phyloP scores from a whole-genome alignment of 2,113 vertebrate species.

The Ariopsis seemanni region DNA sequence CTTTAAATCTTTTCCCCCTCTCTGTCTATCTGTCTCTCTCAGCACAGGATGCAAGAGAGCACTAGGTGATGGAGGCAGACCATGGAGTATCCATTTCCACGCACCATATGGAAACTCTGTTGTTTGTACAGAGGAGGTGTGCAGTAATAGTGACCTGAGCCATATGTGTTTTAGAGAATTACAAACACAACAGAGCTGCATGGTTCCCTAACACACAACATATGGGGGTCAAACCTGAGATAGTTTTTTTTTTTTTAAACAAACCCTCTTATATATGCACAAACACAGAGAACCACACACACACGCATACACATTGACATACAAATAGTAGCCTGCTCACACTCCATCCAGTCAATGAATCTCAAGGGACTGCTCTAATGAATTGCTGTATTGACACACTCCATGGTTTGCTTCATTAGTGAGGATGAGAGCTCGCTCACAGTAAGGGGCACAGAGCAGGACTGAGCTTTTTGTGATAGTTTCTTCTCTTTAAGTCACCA shows the following conservation, averaged over 20 bases:
- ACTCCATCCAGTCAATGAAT: conserved; percentile 67
- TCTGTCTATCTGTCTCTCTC: background rate
- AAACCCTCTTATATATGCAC: conserved; percentile 47
- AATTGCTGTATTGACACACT: conserved; percentile 85
- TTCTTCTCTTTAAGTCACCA: conserved; percentile 29
- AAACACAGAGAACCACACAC: background rate
- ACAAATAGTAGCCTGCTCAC: conserved; percentile 20
- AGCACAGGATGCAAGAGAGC: conserved; percentile 58
- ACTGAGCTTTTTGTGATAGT: conserved; percentile 8
- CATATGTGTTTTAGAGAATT: conserved; percentile 83
- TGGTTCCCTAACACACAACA: conserved; percentile 83
- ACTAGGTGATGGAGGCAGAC: conserved; percentile 75
- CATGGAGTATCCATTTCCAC: conserved; percentile 80
- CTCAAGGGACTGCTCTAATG: conserved; percentile 84
- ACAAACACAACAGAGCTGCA: conserved; percentile 76
- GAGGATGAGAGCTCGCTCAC: conserved; percentile 68
- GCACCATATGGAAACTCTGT: conserved; percentile 90
- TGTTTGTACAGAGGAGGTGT: conserved; percentile 85
- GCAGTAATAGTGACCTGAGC: conserved; percentile 87
- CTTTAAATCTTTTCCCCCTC: conserved; percentile 5
- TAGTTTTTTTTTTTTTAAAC: conserved; percentile 38
- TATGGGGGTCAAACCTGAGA: conserved; percentile 79
- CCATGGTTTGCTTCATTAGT: conserved; percentile 84
- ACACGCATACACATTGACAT: background rate
- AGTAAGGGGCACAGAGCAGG: conserved; percentile 20